A percentile compares a stretch with the other conserved stretches of the same genome.
phyloP scores from a whole-genome alignment of 1,140 invertebrate species.

The Ericerus pela region DNA sequence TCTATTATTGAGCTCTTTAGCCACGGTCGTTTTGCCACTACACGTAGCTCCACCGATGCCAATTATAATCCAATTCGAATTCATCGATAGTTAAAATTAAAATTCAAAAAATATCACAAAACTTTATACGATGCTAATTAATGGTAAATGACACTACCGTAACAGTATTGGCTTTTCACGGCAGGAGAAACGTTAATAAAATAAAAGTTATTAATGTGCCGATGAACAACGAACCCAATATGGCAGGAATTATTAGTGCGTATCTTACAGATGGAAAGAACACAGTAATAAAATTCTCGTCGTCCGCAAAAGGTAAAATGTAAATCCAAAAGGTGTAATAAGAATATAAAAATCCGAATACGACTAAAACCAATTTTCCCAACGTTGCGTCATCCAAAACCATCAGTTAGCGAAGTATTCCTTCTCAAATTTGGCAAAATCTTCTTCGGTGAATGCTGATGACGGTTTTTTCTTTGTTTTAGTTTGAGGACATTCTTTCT shows the following conservation, averaged over 20 bases:
- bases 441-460: slow-evolving; percentile 38
- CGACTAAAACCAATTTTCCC: slow-evolving; percentile 42
- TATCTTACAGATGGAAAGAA: slow-evolving; percentile 44
- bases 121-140: background rate
- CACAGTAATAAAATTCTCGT: slow-evolving; percentile 17
- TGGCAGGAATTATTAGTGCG: slow-evolving; percentile 41
- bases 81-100: too few species aligned
- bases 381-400: slow-evolving; percentile 19
- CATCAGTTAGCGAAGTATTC: slow-evolving; percentile 31
- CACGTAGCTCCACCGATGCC: slow-evolving; percentile 62
- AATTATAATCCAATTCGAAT: slow-evolving; percentile 45
- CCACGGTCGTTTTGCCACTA: slow-evolving; percentile 62
- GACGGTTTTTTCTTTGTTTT: slow-evolving; percentile 24
- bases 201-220: slow-evolving; percentile 48
- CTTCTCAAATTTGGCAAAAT: slow-evolving; percentile 35
- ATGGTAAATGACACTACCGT: slow-evolving; percentile 5
- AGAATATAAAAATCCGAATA: slow-evolving; percentile 38
- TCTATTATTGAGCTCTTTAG: slow-evolving; percentile 38
- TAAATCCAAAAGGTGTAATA: slow-evolving; percentile 52
- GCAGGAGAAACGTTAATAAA: background rate
- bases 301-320: slow-evolving; percentile 40
- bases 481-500: slow-evolving; percentile 19
- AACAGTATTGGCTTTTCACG: slow-evolving; percentile 21
- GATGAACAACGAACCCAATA: slow-evolving; percentile 44
- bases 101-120: background rate